Evolutionary conservation across 1,140 invertebrate species (phyloP), one percentile per base, ranked within the genome.

Genomic region (Tribolium castaneum): DNA sequence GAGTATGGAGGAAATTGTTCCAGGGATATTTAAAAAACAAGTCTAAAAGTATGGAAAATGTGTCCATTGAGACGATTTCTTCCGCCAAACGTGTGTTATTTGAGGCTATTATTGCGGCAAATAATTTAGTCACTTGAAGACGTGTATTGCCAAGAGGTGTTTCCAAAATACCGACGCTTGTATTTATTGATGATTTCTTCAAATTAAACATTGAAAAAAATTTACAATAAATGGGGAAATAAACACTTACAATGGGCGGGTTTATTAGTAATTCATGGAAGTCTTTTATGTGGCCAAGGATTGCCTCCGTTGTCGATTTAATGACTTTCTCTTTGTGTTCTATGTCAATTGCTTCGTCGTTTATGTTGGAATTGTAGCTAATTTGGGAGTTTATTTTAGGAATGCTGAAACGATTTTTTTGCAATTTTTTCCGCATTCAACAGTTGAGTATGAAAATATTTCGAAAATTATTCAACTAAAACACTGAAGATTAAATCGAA

Each of bases 1-100:
- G 93, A 75, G 93, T 93, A 87, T 97, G 96, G 80, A 97, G 88
- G 88, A 97, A 97, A 89, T 96, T 97, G 89, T 97, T 97, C 91
- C 94, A 93, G 30, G 90, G 89, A 89, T 93, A 96, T 84, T 91
- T 89, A 87, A 96, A 95, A 90, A 95, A 94, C 87, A 97, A 88
- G 88, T 96, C 93, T 89, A 96, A 86, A 56, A 93, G 88, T 82
- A 88, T 84, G 34, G 85, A 82, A 75, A 89, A 83, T 6, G 88
- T 89, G 30, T 76, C 87, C 19, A 89, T 82, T 9, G 84, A 82
- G 14, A 88, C 83, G 70, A 90, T 74, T n/a, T 89, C 87, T 12
- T 83, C 82, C 59, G 86, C 78, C 79, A 95, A 87, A 79, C 90
- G 89, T 25, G 87, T 84, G 86, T 90, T 92, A 83, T 94, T 92